Base-by-base conservation (phyloP, 1,140 invertebrate species). In the Oncopeltus fasciatus region DNA sequence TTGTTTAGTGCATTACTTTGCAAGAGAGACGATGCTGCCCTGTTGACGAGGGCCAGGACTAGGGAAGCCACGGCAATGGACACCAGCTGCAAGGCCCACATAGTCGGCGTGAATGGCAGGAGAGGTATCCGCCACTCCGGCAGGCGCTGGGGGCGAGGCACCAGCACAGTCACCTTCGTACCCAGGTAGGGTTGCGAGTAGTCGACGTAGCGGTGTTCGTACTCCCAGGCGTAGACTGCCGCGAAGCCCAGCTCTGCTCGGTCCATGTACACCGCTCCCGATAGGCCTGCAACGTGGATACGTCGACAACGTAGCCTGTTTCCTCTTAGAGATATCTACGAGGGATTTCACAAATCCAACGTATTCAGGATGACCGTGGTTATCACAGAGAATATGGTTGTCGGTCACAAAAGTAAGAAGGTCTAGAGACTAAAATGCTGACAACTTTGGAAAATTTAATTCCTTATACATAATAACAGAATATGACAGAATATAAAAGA, bases 211-310 rank as follows among this genome's bases (percentile, higher is more conserved):
- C 69, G 61, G 67, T 74, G 80, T 69, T 75, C 74, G 67, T 76
- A 72, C 66, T 76, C 77, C 81, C 81, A 82, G 12, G 77, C 76
- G 70, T 81, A 82, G 2, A 81, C 68, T 28, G 80, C 79, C 65
- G 72, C 78, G 76, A 77, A 75, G 33, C 79, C 81, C 49, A 82
- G 64, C 70, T 82, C 80, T 20, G 78, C 79, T n/a, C 71, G 71
- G 65, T 80, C 79, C 66, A 74, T 72, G 16, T 75, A 73, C 2
- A 82, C 70, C 12, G 57, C 58, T 8, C 63, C 63, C 8, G 59
- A 27, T 16, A 64, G 26, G 12, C 63, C 63, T 64, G 53, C 29
- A 61, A 61, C 18, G 21, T n/a, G 9, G 3, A 33, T 5, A 16
- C 14, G 20, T 62, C 18, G 18, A 11, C 14, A 2, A 44, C 2